A percentile compares a stretch with the other conserved stretches of the same genome.
phyloP scores from a whole-genome alignment of 2,113 vertebrate species.

The Parotia lawesii region DNA sequence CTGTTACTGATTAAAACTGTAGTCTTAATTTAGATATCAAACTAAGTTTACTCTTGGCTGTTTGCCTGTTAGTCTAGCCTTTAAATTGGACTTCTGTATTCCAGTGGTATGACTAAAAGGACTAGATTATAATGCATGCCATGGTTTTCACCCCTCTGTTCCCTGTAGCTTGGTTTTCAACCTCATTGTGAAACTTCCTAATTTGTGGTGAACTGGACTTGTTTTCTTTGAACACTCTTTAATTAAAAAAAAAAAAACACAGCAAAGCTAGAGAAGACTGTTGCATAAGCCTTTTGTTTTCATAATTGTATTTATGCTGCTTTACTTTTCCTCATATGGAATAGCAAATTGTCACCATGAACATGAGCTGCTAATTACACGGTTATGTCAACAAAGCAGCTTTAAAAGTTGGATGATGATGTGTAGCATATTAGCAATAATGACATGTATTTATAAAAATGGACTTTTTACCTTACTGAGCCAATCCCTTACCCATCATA shows the following conservation, averaged over 20 bases:
- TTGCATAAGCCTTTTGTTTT: slow-evolving; percentile 72
- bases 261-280: slow-evolving; percentile 62
- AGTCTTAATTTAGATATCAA: slow-evolving; percentile 71
- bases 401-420: slow-evolving; percentile 28
- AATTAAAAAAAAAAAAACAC: not conserved
- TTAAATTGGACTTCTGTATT: slow-evolving; percentile 73
- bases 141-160: not conserved
- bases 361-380: slow-evolving; percentile 28
- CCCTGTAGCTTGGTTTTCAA: slow-evolving; percentile 41
- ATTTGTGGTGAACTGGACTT: slow-evolving; percentile 84
- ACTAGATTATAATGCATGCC: slow-evolving; percentile 72
- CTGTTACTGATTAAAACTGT: slow-evolving; percentile 56
- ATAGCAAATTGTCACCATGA: slow-evolving; percentile 42
- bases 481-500: slow-evolving; percentile 61
- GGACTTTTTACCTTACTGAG: slow-evolving; percentile 70
- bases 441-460: slow-evolving; percentile 46
- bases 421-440: slow-evolving; percentile 79
- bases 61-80: slow-evolving; percentile 69
- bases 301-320: slow-evolving; percentile 39
- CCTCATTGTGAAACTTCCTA: slow-evolving; percentile 44
- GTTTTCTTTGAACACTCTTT: slow-evolving; percentile 37
- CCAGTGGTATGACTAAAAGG: slow-evolving; percentile 66
- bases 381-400: slow-evolving; percentile 43
- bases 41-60: slow-evolving; percentile 71
- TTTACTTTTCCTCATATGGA: slow-evolving; percentile 21